Evolutionary conservation across 2,113 vertebrate species (phyloP).

Genomic region (Poecilia latipinna): DNA sequence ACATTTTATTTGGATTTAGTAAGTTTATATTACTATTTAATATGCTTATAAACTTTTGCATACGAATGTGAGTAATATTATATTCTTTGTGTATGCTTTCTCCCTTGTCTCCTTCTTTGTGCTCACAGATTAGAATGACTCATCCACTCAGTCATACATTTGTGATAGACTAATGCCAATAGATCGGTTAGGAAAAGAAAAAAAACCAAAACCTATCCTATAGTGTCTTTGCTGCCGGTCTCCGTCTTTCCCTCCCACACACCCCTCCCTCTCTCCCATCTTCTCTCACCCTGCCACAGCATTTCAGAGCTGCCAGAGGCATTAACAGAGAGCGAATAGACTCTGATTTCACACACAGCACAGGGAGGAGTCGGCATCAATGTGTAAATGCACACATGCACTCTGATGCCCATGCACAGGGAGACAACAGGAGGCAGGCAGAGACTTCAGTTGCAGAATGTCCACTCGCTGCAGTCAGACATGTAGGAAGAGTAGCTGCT

Average conservation of each 20-base stretch:
- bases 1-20: neutral
- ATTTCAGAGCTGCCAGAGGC: slow-evolving; percentile 58
- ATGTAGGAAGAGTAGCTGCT: slow-evolving; percentile 76
- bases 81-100: neutral
- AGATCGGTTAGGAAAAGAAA: slow-evolving; percentile 37
- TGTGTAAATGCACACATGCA: slow-evolving; percentile 34
- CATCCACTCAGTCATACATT: slow-evolving; percentile 51
- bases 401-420: slow-evolving; percentile 37
- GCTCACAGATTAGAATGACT: slow-evolving; percentile 38
- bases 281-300: slow-evolving; percentile 58
- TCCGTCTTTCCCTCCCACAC: slow-evolving; percentile 33
- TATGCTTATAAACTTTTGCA: neutral
- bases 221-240: slow-evolving; percentile 27
- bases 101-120: slow-evolving; percentile 2
- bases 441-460: slow-evolving; percentile 60
- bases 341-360: slow-evolving; percentile 39
- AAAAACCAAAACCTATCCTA: slow-evolving; percentile 32
- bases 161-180: slow-evolving; percentile 53
- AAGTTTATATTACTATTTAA: neutral
- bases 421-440: slow-evolving; percentile 41
- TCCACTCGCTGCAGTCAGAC: slow-evolving; percentile 68
- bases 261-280: slow-evolving; percentile 12
- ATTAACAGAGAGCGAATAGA: slow-evolving; percentile 51
- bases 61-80: neutral
- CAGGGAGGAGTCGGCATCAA: slow-evolving; percentile 47